Evolutionary conservation across 2,113 vertebrate species (phyloP), one percentile per base, ranked within the genome.

Genomic region (Phyllopteryx taeniolatus): DNA sequence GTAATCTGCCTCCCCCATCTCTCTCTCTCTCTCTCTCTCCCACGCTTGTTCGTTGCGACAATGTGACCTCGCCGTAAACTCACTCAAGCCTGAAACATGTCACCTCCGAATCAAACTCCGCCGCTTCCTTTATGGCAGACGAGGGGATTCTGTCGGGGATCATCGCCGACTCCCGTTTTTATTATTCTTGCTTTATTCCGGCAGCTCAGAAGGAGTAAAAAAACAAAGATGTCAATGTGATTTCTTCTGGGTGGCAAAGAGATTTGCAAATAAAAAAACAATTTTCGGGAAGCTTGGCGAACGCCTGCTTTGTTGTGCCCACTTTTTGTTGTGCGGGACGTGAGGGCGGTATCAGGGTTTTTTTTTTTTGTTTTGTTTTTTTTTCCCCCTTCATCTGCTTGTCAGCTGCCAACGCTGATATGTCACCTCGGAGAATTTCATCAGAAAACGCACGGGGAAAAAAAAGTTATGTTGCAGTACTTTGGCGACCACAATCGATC

Each of bases 311-410:
- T 74, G 70, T 75, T 78, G 74, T 84, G 78, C 69, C 65, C 49
- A 67, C 79, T 31, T 83, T 79, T 79, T 78, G 72, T 79, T 80
- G 73, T 70, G 73, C 78, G 51, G 88, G 84, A 85, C 73, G 79
- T 72, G 76, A 62, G 60, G 75, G 71, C 65, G 73, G 70, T 86
- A 79, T 85, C 79, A 56, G 54, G 78, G 56, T 7, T 49, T 69
- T 79, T 7, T 49, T 69, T 79, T 65, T 68, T 80, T 77, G 68
- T 86, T 86, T 87, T 84, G 80, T 84, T 73, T 5, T 39, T 39
- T 1, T 39, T 39, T 6, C 35, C 35, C 35, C 83, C 71, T 70
- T 81, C 83, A 71, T 60, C 14, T 35, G 57, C 14, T 44, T 22
- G 62, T 19, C 42, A 11, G 20, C 39, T 22, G 42, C 14, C 42